Conservation (phyloP, 1,140 invertebrate genomes). For the Drosophila lacertosa region DNA sequence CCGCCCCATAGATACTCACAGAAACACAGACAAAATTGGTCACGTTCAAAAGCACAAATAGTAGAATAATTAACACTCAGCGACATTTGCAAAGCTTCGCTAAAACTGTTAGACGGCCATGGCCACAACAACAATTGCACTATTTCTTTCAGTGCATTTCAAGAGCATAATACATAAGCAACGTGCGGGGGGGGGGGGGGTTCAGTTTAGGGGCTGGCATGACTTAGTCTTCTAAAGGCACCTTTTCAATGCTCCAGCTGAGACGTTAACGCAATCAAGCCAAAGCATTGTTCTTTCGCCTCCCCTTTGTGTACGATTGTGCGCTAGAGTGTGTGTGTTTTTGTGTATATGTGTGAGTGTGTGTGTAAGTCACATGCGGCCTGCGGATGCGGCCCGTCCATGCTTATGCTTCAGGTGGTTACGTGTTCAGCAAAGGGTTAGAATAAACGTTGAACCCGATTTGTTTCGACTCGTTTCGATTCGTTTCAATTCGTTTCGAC, state of each 20-base stretch:
- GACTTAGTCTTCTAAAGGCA: too few species aligned
- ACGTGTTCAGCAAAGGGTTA: conserved; percentile 32
- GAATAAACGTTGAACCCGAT: not conserved
- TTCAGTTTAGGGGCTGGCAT: too few species aligned
- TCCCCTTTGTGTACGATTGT: too few species aligned
- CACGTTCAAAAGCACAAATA: too few species aligned
- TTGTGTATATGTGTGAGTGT: conserved; percentile 14
- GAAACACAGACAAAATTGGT: too few species aligned
- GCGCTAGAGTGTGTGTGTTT: not conserved
- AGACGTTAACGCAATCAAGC: conserved; percentile 66
- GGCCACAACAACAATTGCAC: not conserved
- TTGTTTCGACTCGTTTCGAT: not conserved
- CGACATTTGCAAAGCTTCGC: too few species aligned
- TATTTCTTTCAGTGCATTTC: not conserved
- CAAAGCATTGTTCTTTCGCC: not conserved
- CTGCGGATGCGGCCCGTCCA: conserved; percentile 50
- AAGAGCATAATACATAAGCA: not conserved
- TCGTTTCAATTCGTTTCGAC: not conserved
- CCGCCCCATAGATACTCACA: too few species aligned
- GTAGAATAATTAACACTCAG: not conserved
- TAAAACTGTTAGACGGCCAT: not conserved
- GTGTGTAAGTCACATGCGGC: conserved; percentile 66
- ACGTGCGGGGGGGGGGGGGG: not conserved
- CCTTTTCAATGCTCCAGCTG: conserved; percentile 27
- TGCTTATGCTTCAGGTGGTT: conserved; percentile 48